phyloP scores from a whole-genome alignment of 2,113 vertebrate species.

The Lepidothrix coronata region DNA sequence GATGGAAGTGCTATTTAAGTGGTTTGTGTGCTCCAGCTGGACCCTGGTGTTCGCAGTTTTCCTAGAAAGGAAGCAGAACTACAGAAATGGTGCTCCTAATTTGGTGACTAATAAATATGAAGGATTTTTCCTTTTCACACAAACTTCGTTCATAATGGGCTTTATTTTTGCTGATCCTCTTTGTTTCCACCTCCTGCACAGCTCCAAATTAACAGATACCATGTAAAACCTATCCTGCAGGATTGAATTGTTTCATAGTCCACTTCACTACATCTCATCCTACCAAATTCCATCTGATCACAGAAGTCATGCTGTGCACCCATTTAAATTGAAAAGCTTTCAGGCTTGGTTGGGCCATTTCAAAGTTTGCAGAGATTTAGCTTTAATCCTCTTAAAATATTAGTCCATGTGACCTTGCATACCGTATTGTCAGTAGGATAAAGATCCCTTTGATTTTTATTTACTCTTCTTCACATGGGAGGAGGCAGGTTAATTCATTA shows the following conservation, averaged over 20 bases:
- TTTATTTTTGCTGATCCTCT: neutral
- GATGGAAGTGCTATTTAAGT: neutral
- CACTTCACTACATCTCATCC: neutral
- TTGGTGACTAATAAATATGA: neutral
- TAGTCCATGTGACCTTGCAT: constrained; percentile 67
- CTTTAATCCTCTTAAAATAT: constrained; percentile 79
- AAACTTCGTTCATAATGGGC: neutral
- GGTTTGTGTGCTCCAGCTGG: neutral
- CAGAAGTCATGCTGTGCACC: constrained; percentile 51
- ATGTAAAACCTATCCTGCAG: neutral
- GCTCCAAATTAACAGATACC: constrained; percentile 8
- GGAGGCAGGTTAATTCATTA: constrained; percentile 39
- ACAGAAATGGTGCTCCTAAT: neutral
- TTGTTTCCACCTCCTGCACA: neutral
- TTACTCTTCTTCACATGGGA: constrained; percentile 51
- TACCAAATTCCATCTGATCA: constrained; percentile 56
- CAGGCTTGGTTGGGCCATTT: constrained; percentile 69
- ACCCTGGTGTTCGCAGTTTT: neutral
- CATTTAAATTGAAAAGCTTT: constrained; percentile 68
- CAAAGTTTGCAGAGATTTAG: constrained; percentile 73
- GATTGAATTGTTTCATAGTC: constrained; percentile 14
- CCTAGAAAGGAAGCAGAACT: neutral
- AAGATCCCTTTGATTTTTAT: constrained; percentile 67
- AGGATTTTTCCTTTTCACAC: neutral
- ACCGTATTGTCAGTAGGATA: constrained; percentile 54